Evolutionary conservation across 2,113 vertebrate genomes (phyloP).

Genomic region (Eolophus roseicapilla): DNA sequence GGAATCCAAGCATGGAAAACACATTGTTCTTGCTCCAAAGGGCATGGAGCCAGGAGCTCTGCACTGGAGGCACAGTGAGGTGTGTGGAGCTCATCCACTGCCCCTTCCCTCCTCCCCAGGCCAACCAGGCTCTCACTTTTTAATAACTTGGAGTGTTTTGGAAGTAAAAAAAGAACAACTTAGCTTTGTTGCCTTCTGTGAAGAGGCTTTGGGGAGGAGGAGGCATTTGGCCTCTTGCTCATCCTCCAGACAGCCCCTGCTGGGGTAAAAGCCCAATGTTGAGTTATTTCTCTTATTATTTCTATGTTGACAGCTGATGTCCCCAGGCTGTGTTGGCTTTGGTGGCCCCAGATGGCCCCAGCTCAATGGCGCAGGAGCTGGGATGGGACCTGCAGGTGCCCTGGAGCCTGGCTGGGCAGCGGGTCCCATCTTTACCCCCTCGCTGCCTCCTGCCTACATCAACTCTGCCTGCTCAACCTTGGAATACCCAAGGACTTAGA

Average conservation of each 20-base stretch:
- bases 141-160: neutral
- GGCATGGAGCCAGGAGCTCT: accelerated
- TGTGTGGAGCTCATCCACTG: accelerated
- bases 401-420: neutral
- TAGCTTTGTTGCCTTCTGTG: neutral
- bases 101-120: neutral
- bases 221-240: neutral
- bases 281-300: neutral
- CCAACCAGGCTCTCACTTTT: neutral
- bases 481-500: neutral
- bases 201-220: neutral
- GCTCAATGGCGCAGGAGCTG: neutral
- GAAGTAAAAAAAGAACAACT: neutral
- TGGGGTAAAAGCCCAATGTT: neutral
- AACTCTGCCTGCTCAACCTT: neutral
- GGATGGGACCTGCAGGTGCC: neutral
- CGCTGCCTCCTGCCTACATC: neutral
- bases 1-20: neutral
- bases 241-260: neutral
- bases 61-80: accelerated
- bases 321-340: neutral
- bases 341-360: neutral
- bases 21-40: neutral
- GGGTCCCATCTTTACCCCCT: neutral
- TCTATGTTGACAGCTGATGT: neutral